Evolutionary conservation across 2,797 vertebrate species (phyloP).

Genomic region (Xerus rutilus): DNA sequence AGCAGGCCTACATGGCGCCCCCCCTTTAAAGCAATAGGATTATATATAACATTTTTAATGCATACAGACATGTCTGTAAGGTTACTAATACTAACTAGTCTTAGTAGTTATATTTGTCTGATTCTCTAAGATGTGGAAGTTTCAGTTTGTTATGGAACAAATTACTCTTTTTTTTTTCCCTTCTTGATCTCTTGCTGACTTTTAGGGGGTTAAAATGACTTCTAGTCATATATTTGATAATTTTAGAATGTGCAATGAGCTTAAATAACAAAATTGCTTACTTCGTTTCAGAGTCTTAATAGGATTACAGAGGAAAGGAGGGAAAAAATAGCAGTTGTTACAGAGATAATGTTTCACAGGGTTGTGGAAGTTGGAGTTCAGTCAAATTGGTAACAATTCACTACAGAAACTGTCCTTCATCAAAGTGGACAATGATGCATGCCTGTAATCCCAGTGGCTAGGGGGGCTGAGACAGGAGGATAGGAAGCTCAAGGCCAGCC

Average conservation of each 20-base stretch:
- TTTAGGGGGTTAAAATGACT: conserved; percentile 27
- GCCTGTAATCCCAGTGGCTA: too few relatives aligned
- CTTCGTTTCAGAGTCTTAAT: neutral
- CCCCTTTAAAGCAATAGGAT: neutral
- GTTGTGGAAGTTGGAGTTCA: neutral
- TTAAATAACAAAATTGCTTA: neutral
- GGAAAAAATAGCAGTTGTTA: neutral
- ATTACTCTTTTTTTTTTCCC: neutral
- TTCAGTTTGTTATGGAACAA: neutral
- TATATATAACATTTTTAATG: neutral
- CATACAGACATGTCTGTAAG: neutral
- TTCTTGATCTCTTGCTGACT: neutral
- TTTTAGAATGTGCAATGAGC: conserved; percentile 38
- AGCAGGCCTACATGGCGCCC: too few relatives aligned
- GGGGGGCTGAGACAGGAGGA: too few relatives aligned
- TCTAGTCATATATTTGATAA: neutral
- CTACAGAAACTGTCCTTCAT: neutral
- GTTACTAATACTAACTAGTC: neutral
- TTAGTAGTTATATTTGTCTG: neutral
- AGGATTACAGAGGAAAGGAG: neutral
- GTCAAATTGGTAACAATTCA: neutral
- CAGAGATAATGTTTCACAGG: neutral
- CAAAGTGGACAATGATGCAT: neutral
- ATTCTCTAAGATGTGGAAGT: neutral
- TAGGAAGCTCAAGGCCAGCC: too few relatives aligned